Conservation (phyloP, 2,888 invertebrate species). For the Falcaria lacertinaria region DNA sequence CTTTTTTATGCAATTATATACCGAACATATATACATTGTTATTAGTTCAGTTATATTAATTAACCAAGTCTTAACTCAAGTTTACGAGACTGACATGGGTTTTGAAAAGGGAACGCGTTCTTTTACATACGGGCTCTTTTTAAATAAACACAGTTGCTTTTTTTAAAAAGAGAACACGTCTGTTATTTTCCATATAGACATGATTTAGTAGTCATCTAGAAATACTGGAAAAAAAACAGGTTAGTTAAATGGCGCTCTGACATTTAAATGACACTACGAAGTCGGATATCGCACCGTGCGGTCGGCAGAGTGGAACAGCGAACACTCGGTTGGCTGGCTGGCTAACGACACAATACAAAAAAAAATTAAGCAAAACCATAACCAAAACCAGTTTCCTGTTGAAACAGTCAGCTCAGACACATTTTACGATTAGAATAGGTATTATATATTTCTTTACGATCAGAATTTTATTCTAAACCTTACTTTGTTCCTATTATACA, state of each 20-base stretch:
- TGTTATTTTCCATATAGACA: too few relatives aligned
- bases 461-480: neutral
- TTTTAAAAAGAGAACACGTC: too few relatives aligned
- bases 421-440: too few relatives aligned
- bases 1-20: too few relatives aligned
- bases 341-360: slow-evolving; percentile 3
- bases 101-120: too few relatives aligned
- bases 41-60: too few relatives aligned
- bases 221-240: neutral
- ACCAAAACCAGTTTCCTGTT: slow-evolving; percentile 14
- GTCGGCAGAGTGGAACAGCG: slow-evolving; percentile 7
- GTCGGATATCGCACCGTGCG: slow-evolving; percentile 2
- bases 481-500: too few relatives aligned
- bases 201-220: neutral
- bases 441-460: neutral
- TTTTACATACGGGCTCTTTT: too few relatives aligned
- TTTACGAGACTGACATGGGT: too few relatives aligned
- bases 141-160: too few relatives aligned
- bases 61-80: too few relatives aligned
- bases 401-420: slow-evolving; percentile 5
- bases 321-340: slow-evolving; percentile 6
- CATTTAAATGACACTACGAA: slow-evolving; percentile 3
- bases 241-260: neutral
- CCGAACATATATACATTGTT: too few relatives aligned
- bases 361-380: slow-evolving; percentile 6